Conservation (phyloP, 2,797 vertebrate species). For the Phoxinus dragarum region DNA sequence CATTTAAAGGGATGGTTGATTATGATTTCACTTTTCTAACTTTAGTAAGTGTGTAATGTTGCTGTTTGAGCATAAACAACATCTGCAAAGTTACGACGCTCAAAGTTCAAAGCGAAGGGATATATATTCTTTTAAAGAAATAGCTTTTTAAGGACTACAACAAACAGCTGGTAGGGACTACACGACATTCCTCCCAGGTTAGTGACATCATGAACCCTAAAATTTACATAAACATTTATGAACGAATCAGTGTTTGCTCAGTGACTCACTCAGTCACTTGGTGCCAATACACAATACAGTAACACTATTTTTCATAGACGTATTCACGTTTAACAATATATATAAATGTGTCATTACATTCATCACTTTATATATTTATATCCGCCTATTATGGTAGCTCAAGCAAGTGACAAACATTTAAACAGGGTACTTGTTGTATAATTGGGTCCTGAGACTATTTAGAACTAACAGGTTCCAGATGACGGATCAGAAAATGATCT, state of each 20-base stretch:
- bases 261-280: neutral
- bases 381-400: neutral
- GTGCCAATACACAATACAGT: neutral
- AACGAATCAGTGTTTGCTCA: neutral
- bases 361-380: neutral
- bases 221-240: neutral
- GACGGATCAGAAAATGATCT: neutral
- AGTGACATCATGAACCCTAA: too few relatives aligned
- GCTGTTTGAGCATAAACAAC: too few relatives aligned
- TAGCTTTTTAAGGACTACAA: too few relatives aligned
- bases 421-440: neutral
- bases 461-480: neutral
- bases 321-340: neutral
- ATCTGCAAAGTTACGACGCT: too few relatives aligned
- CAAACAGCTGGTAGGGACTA: too few relatives aligned
- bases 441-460: neutral
- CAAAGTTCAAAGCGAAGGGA: too few relatives aligned
- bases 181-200: too few relatives aligned
- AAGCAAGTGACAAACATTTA: neutral
- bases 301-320: neutral
- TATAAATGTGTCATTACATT: neutral
- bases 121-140: too few relatives aligned
- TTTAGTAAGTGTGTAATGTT: too few relatives aligned
- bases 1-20: neutral
- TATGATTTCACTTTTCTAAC: too few relatives aligned